phyloP scores from a whole-genome alignment of 1,140 invertebrate species.

The Anadara kagoshimensis region DNA sequence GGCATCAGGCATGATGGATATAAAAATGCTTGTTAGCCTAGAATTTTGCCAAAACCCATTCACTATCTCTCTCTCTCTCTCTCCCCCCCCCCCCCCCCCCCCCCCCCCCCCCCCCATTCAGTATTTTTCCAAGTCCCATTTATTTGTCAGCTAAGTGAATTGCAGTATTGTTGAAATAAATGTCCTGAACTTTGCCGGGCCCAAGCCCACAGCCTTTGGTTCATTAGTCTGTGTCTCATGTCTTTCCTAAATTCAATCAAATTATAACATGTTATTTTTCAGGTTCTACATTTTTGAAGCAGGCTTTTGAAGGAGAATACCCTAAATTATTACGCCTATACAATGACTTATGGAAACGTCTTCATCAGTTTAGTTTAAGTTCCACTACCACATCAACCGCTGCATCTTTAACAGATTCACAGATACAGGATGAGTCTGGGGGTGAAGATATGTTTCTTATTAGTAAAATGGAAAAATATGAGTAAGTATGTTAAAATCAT shows the following conservation, averaged over 20 bases:
- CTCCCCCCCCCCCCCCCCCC: too few relatives aligned
- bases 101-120: too few relatives aligned
- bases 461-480: constrained; percentile 51
- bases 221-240: not conserved
- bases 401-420: constrained; percentile 41
- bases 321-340: constrained; percentile 86
- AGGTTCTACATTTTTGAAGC: constrained; percentile 84
- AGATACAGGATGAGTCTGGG: constrained; percentile 30
- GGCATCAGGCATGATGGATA: too few relatives aligned
- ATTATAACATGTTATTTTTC: constrained; percentile 31
- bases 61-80: too few relatives aligned
- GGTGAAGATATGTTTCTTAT: constrained; percentile 60
- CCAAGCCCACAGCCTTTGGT: too few relatives aligned
- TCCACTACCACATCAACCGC: constrained; percentile 46
- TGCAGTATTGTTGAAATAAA: too few relatives aligned
- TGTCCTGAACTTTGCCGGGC: too few relatives aligned
- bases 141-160: too few relatives aligned
- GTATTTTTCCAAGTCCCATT: too few relatives aligned
- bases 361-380: constrained; percentile 73
- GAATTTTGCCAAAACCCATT: too few relatives aligned
- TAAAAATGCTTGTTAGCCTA: too few relatives aligned
- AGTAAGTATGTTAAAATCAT: constrained; percentile 47
- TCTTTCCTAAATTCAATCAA: not conserved
- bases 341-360: constrained; percentile 79
- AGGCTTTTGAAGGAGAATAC: constrained; percentile 91